Evolutionary conservation across 2,113 vertebrate species (phyloP).

Genomic region (Rhynchomys soricoides): DNA sequence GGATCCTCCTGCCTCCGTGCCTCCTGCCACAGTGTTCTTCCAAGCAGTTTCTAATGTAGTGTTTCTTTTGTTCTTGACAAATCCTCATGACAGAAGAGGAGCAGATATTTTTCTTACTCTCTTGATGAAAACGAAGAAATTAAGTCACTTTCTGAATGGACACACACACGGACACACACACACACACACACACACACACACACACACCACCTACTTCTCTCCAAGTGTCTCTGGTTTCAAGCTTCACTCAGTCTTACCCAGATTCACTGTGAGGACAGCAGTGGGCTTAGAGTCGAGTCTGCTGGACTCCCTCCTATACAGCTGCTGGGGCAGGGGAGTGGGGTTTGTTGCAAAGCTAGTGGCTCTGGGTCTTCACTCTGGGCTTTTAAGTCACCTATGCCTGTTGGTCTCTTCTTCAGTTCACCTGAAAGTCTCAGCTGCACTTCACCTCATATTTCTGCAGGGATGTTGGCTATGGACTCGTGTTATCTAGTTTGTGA

Average conservation of each 20-base stretch:
- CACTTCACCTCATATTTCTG: not conserved
- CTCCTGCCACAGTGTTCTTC: not conserved
- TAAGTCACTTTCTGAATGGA: not conserved
- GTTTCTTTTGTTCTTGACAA: slow-evolving; percentile 20
- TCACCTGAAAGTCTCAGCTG: not conserved
- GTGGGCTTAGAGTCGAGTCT: not conserved
- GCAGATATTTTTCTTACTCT: not conserved
- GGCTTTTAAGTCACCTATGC: not conserved
- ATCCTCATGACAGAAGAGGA: not conserved
- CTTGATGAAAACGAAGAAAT: not conserved
- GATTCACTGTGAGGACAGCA: not conserved
- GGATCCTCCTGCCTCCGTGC: not conserved
- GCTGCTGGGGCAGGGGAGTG: not conserved
- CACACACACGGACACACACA: not conserved
- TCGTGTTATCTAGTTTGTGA: not conserved
- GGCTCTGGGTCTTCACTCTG: not conserved
- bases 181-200: not conserved
- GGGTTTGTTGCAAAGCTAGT: not conserved
- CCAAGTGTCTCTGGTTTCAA: not conserved
- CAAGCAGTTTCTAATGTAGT: not conserved
- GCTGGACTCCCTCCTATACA: not conserved
- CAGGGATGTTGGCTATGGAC: not conserved
- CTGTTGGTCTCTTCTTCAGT: not conserved
- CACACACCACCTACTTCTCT: not conserved
- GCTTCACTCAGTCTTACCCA: not conserved